Evolutionary conservation across 2,113 vertebrate species (phyloP), one percentile per base, ranked within the genome.

Genomic region (Casuarius casuarius): DNA sequence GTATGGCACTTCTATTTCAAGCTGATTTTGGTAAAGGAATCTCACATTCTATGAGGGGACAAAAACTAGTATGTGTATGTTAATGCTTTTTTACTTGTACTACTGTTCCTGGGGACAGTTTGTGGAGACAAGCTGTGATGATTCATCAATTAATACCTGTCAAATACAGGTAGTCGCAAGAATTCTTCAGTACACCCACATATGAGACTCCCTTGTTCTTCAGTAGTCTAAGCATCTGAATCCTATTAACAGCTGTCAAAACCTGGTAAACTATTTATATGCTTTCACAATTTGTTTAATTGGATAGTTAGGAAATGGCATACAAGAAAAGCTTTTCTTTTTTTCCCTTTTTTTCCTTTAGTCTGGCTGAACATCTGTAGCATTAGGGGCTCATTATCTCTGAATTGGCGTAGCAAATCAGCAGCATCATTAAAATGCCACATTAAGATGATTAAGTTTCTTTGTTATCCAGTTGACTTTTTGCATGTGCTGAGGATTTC

Each of bases 391-490:
- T 98, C 97, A 98, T 98, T 98, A 98, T 98, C 97, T 98, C 96
- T 87, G 96, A 98, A 98, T 97, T 98, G 98, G 97, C 97, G 95
- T 94, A 98, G 98, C 97, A 98, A 98, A 98, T 98, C 98, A 97
- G 98, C 89, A 95, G 95, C 97, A 84, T 97, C 97, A 94, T 98
- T 98, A 98, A 98, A 98, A 96, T 80, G 97, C 97, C 98, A 98
- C 97, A 98, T 98, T 98, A 98, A 97, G 97, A 98, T 98, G 98
- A 98, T 98, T 98, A 97, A 98, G 97, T 97, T 96, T 97, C 98
- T 98, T 98, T 98, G 97, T 98, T 98, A 98, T 92, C 97, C 97
- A 96, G 97, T 97, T 98, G 98, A 97, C 98, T 98, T 97, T 91
- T 98, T 97, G 97, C 97, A 81, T 96, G 97, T 96, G 97, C 96